Base-by-base conservation (phyloP, 2,888 invertebrate species). In the Acrobasis consociella region DNA sequence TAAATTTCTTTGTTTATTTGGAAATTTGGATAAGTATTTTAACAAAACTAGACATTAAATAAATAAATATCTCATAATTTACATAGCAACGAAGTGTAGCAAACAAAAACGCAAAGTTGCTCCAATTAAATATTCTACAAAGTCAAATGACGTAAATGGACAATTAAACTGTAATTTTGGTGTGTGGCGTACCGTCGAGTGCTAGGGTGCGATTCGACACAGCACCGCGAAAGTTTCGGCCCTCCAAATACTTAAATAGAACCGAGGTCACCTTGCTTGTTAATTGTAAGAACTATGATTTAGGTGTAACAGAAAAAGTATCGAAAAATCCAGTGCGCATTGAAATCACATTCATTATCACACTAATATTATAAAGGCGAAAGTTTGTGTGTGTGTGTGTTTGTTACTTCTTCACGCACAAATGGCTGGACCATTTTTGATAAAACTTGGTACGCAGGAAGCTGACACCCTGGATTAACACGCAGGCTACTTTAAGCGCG, bases 61-160 rank as follows among this genome's bases (percentile, higher is more conserved):
- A 31, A 31, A 31, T 31, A 31, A 7, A 31, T 5, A 31, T 31
- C 31, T 31, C 8, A 31, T 7, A 31, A 31, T 31, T 7, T 61
- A 65, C 64, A 60, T 62, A 50, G 55, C 59, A 56, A 62, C 60
- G 53, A 60, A 50, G 53, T 17, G 31, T n/a, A 62, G 49, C 62
- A 62, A 52, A 60, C 60, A 52, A 60, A 49, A 58, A 56, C 13
- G 49, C 62, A 60, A 62, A 62, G 63, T 66, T 65, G 60, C 53
- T 63, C 64, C 67, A 67, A 72, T 70, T 69, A 70, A 64, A 69
- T 68, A 70, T 66, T 72, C 68, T 69, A 73, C 72, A 74, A 72
- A 79, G 79, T 79, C 77, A 78, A 80, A 78, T 78, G 77, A 77
- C 74, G 73, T 77, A 79, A 80, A 79, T 78, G 77, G 77, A 71